Evolutionary conservation across 2,113 vertebrate genomes (phyloP).

Genomic region (Mirounga angustirostris): DNA sequence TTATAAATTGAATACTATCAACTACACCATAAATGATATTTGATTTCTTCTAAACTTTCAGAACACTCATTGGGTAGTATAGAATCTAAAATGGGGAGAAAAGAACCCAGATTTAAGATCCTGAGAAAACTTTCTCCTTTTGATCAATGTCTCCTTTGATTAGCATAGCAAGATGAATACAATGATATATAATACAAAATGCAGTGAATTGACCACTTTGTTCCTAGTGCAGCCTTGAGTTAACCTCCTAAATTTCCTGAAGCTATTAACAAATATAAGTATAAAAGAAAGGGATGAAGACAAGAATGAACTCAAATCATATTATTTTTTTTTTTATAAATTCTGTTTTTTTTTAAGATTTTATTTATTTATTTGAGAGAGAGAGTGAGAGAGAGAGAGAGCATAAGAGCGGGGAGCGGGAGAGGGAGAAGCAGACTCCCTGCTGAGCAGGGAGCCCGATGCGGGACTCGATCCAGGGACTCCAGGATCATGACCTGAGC

Average conservation of each 20-base stretch:
- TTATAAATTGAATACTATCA: not conserved
- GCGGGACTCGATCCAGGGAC: too few species aligned
- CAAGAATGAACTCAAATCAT: constrained; percentile 34
- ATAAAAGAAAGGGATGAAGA: not conserved
- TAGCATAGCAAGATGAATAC: constrained; percentile 47
- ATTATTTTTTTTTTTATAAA: not conserved
- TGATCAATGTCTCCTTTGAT: not conserved
- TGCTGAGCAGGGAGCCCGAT: too few species aligned
- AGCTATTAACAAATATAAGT: constrained; percentile 30
- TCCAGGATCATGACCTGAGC: too few species aligned
- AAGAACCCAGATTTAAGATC: not conserved
- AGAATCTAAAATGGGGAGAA: not conserved
- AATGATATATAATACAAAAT: constrained; percentile 14
- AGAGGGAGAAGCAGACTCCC: too few species aligned
- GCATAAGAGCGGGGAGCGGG: too few species aligned
- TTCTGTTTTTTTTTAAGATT: too few species aligned
- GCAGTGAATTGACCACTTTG: not conserved
- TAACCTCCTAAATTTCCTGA: not conserved
- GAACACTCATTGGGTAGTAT: not conserved
- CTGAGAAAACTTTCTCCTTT: not conserved
- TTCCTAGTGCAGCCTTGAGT: not conserved
- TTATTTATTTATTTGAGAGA: too few species aligned
- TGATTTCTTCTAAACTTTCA: not conserved
- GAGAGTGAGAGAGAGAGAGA: too few species aligned
- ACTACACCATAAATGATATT: constrained; percentile 42